Base-by-base conservation (phyloP, 2,888 invertebrate genomes). In the Tetragnatha montana region DNA sequence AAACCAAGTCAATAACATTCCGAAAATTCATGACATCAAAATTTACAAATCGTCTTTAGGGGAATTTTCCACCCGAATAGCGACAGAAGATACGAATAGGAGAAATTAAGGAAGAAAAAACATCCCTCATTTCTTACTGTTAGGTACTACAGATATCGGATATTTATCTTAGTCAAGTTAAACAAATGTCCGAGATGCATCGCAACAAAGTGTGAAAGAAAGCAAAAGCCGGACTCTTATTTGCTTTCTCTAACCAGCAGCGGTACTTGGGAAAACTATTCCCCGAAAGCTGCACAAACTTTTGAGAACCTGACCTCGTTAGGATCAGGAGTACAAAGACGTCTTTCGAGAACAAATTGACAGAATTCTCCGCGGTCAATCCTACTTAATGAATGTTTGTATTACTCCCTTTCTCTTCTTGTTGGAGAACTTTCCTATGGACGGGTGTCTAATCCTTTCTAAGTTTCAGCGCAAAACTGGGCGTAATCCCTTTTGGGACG, bases 381-480 rank as follows among this genome's bases (percentile, higher is more conserved):
- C 81, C 87, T 71, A 19, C 81, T 81, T 87, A 87, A 87, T 87
- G 87, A 87, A 87, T 87, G 87, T 87, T 87, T 87, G 87, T 87
- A 76, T 81, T 81, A 81, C 81, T 49, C 71, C n/a, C 71, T 49
- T 49, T 21, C n/a, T 19, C 60, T 50, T 22, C 21, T 60, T 51
- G 78, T 60, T 51, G 22, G 50, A 51, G 21, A 51, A 35, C 22
- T 14, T 21, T 51, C 22, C 14, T 80, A 86, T 68, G 47, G 80
- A 86, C 22, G 80, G 47, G 73, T 60, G 74, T 79, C 86, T 86
- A 86, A 86, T 86, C 86, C 86, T 73, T 82, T 86, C 86, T 73
- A 80, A 86, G 51, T 86, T 85, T 86, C 74, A 19, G 60, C 22
- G 21, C 86, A 21, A 80, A 86, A 86, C 79, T 80, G 71, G 78